Evolutionary conservation across 2,888 invertebrate species (phyloP), one percentile per base, ranked within the genome.

Genomic region (Ochropleura plecta): DNA sequence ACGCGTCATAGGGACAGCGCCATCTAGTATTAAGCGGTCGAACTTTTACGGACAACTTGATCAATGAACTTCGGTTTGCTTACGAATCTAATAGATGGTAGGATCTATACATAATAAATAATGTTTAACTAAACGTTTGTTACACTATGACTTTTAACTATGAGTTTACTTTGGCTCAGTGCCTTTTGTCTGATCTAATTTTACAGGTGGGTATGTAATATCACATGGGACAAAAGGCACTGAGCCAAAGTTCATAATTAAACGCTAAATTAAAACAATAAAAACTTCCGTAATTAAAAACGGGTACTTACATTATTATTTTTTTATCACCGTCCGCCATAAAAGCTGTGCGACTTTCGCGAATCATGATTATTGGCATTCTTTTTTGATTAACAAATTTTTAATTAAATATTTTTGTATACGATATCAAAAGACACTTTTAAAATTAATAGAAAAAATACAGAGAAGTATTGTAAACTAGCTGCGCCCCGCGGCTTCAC

Each of bases 211-310:
- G 30, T 30, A 30, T 62, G 0, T 60, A 9, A 14, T 44, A 18
- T 60, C 2, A 44, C 51, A 60, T 4, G 16, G 5, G 20, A 44
- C 8, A 59, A 63, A 70, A 20, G 12, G 30, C 40, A 40, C 4
- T 30, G 40, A 8, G 6, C 40, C 40, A 46, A 70, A 59, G 48
- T 59, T 48, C 18, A 16, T 40, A 51, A 16, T 48, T n/a, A 57
- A 57, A 51, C 20, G 18, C 12, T 20, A 64, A 76, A n/a, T 64
- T 20, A 42, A 42, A 76, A 65, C 70, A 53, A 9, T 70, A 20
- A 70, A 76, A 76, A 70, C 49, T 70, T 77, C 16, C 14, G 16
- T 30, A 60, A 76, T 70, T 71, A 76, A 76, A 65, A 76, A 51
- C 51, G 71, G 40, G 18, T 49, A 6, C 30, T 30, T 30, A 30